Evolutionary conservation across 2,113 vertebrate species (phyloP).

Genomic region (Myocastor coypus): DNA sequence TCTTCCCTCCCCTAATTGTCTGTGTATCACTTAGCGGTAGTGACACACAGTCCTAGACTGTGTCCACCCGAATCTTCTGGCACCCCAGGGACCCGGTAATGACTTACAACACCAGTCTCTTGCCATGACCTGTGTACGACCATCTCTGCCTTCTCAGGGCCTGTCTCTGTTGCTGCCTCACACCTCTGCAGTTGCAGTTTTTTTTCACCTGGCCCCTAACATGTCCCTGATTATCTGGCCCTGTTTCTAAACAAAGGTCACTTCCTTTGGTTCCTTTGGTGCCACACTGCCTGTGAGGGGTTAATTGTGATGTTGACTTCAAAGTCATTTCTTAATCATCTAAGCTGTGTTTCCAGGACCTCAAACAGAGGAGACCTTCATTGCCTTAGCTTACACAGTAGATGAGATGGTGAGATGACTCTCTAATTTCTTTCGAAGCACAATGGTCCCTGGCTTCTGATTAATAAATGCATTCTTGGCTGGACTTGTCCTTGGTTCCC

Average conservation of each 20-base stretch:
- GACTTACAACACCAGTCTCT: not conserved
- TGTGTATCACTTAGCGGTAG: not conserved
- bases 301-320: not conserved
- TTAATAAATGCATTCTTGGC: not conserved
- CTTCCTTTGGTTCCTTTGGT: not conserved
- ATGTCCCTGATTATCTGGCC: not conserved
- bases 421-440: constrained; percentile 28
- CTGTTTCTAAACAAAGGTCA: not conserved
- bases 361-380: not conserved
- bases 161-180: not conserved
- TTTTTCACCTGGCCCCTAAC: not conserved
- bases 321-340: not conserved
- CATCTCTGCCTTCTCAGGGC: not conserved
- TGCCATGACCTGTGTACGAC: not conserved
- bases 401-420: not conserved
- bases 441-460: not conserved
- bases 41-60: not conserved
- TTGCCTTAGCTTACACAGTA: not conserved
- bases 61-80: not conserved
- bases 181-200: not conserved
- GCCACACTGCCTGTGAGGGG: not conserved
- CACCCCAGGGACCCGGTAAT: not conserved
- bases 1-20: not conserved
- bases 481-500: not conserved
- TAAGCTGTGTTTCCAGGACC: not conserved